Evolutionary conservation across 2,797 vertebrate species (phyloP).

Genomic region (Notolabrus celidotus): DNA sequence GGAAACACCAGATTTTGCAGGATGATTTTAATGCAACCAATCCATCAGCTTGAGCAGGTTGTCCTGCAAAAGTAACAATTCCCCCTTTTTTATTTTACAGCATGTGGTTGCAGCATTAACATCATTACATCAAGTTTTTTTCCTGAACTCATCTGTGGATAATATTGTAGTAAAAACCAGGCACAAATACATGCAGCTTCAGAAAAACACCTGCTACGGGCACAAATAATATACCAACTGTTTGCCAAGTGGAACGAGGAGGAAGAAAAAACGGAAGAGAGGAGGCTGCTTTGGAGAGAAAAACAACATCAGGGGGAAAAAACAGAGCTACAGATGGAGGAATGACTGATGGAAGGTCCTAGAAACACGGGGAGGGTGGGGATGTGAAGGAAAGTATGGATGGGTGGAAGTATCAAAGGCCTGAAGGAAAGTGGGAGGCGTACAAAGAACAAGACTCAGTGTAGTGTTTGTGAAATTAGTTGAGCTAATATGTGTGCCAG

Average conservation of each 20-base stretch:
- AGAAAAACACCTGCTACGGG: slow-evolving; percentile 41
- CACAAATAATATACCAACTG: slow-evolving; percentile 29
- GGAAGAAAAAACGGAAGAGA: neutral
- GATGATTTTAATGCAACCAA: slow-evolving; percentile 19
- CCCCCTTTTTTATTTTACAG: slow-evolving; percentile 21
- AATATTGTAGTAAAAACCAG: slow-evolving; percentile 33
- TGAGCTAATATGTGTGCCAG: slow-evolving; percentile 37
- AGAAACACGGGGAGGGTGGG: slow-evolving; percentile 6
- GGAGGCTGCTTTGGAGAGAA: slow-evolving; percentile 9
- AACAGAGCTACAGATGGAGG: slow-evolving; percentile 28
- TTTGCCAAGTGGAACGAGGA: slow-evolving; percentile 17
- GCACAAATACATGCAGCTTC: no score
- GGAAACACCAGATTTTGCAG: slow-evolving; percentile 29
- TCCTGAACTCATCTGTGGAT: neutral
- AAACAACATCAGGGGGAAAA: slow-evolving; percentile 30
- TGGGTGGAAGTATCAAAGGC: slow-evolving; percentile 20
- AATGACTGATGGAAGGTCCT: slow-evolving; percentile 18
- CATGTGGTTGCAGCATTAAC: slow-evolving; percentile 2
- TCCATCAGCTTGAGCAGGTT: neutral
- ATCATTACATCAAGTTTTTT: neutral
- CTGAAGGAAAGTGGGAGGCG: slow-evolving; percentile 33
- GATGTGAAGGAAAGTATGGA: slow-evolving; percentile 16
- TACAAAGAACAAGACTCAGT: slow-evolving; percentile 9
- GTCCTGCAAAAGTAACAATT: neutral
- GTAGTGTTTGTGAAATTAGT: slow-evolving; percentile 28